Base-by-base conservation (phyloP, 2,888 invertebrate species). In the Cyclophora punctaria region DNA sequence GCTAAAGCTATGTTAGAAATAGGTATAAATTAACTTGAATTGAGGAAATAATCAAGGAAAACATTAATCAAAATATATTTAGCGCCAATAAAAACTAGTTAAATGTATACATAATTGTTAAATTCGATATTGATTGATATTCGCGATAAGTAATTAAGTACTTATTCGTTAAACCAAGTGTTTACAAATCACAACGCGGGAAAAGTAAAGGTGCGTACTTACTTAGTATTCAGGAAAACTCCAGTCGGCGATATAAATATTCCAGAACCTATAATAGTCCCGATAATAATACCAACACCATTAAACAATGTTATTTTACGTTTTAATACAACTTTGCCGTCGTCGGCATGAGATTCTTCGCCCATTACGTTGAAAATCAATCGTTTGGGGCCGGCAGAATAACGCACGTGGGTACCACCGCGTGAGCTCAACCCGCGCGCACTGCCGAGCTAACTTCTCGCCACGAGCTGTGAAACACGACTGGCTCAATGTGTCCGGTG, bases 161-260 rank as follows among this genome's bases (percentile, higher is more conserved):
- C 20, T 20, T 20, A 20, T 20, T 20, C 20, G 20, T 20, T 20
- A 1, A 20, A 20, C 20, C 20, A 20, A 20, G 20, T 20, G 20
- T 20, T 20, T 20, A 20, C 20, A 20, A 37, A 37, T 44, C 3
- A 33, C 4, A 59, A 62, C 60, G 78, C 80, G 80, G 73, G 74
- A 81, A 77, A 69, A 57, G 65, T 57, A 45, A 68, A 48, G 49
- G 56, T 46, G 20, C 20, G 20, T 53, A 86, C 91, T 91, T 76
- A 92, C 90, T 90, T 89, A 44, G 93, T 93, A 63, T 91, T 88
- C 50, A 76, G 66, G 70, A 91, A 93, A 57, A 94, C 94, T 62
- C 94, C 94, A 59, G 95, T 94, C n/a, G 97, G 97, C 35, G 96
- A 94, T 63, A 98, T 94, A 79, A 98, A 98, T 65, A 98, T 97